These are phyloP conservation scores for Neolamprologus sp. DNA, from an alignment of 2,113 vertebrate genomes.

Conservation along the genomic window DNA sequence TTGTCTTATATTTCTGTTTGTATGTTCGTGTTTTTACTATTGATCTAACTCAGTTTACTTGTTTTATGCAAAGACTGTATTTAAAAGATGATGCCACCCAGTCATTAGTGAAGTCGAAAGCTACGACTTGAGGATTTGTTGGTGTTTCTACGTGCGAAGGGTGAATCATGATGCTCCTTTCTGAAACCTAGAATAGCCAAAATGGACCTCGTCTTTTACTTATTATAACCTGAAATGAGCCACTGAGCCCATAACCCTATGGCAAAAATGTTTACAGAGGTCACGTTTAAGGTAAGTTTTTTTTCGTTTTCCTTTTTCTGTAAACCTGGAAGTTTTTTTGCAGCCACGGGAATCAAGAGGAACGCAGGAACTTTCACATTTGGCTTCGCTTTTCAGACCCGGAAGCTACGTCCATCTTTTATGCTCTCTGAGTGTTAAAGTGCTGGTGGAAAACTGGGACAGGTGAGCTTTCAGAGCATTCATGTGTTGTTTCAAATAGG, in stretches of 20 bases:
- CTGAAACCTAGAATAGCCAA: background rate
- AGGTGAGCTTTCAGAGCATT: background rate
- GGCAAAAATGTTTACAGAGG: background rate
- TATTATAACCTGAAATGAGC: background rate
- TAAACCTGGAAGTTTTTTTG: background rate
- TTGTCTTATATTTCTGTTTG: fast-evolving
- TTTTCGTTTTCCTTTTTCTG: background rate
- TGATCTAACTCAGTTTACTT: background rate
- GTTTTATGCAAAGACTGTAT: background rate
- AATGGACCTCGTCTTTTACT: fast-evolving
- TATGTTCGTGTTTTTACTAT: background rate
- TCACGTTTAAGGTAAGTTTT: background rate
- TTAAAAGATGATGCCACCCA: background rate
- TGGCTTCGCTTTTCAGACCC: background rate
- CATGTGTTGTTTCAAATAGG: background rate
- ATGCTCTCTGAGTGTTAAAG: background rate
- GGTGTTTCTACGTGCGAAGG: background rate
- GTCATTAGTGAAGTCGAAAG: background rate
- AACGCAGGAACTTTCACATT: background rate
- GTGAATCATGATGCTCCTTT: fast-evolving
- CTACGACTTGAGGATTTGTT: background rate
- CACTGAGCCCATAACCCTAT: background rate
- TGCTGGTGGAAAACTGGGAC: background rate
- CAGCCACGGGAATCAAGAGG: background rate
- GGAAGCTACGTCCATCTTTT: background rate